Conservation (phyloP, 2,797 vertebrate species). For the Pseudochromis fuscus region DNA sequence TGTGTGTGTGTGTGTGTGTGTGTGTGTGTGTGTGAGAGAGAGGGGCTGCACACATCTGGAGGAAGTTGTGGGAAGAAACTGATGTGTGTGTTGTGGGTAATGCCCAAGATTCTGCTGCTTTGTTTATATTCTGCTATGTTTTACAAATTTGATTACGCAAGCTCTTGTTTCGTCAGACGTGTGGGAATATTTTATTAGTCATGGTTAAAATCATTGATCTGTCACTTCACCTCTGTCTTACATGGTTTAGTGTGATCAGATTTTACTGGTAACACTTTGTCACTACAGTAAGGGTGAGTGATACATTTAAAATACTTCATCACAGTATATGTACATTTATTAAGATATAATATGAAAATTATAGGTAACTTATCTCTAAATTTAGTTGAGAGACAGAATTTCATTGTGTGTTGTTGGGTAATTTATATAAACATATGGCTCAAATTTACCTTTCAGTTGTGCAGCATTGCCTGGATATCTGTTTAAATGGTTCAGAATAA, state of each 20-base stretch:
- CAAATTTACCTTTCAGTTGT: too few species aligned
- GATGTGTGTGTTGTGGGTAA: not conserved
- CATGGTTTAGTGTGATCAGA: not conserved
- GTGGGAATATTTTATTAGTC: slow-evolving; percentile 26
- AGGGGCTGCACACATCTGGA: slow-evolving; percentile 32
- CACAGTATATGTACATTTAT: too few species aligned
- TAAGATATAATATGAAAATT: not conserved
- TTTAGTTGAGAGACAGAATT: not conserved
- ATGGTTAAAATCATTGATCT: not conserved
- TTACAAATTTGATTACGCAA: slow-evolving; percentile 11
- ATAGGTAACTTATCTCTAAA: too few species aligned
- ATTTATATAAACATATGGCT: not conserved
- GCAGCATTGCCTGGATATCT: too few species aligned
- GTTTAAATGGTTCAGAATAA: not conserved
- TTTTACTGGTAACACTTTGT: not conserved
- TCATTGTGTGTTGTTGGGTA: too few species aligned
- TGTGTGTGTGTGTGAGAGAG: not conserved
- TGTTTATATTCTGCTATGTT: not conserved
- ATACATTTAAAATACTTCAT: too few species aligned
- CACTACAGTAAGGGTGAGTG: not conserved
- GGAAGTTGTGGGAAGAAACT: slow-evolving; percentile 29
- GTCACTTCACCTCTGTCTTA: not conserved
- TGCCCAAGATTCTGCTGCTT: not conserved
- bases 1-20: not conserved
- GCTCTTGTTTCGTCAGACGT: not conserved